Conservation (phyloP, 1,140 invertebrate species). For the Leptinotarsa lineolata region DNA sequence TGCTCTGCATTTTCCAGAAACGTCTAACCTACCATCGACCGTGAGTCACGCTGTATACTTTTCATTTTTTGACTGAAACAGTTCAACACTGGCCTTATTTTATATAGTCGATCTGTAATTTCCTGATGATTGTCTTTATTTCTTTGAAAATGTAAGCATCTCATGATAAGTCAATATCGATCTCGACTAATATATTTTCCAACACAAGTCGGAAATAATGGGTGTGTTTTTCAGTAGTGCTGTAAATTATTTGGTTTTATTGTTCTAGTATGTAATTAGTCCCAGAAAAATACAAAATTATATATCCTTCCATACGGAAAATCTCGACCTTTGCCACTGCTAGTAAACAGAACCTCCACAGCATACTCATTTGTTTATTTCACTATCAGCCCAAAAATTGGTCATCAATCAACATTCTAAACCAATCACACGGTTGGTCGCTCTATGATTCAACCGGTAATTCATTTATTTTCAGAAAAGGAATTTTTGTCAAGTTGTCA, state of each 20-base stretch:
- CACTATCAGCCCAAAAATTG: not conserved
- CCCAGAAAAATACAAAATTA: not conserved
- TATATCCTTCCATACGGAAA: not conserved
- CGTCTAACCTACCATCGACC: no score
- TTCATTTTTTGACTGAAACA: not conserved
- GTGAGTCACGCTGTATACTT: no score
- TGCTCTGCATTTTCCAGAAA: no score
- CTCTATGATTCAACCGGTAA: constrained; percentile 2
- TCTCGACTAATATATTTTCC: constrained; percentile 14
- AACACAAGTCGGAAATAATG: not conserved
- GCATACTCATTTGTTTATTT: not conserved
- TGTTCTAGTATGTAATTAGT: not conserved
- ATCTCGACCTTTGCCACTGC: not conserved
- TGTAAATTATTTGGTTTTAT: not conserved
- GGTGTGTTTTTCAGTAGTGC: not conserved
- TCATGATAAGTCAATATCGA: not conserved
- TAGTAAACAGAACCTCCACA: not conserved
- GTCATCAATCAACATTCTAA: constrained; percentile 18
- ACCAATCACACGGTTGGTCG: constrained; percentile 14
- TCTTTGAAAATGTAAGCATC: constrained; percentile 11
- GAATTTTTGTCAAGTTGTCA: constrained; percentile 11
- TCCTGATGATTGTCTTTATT: not conserved
- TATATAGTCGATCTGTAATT: not conserved
- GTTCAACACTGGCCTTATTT: not conserved
- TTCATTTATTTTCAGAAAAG: not conserved